phyloP scores from a whole-genome alignment of 2,888 invertebrate genomes.

The Caenorhabditis afra region DNA sequence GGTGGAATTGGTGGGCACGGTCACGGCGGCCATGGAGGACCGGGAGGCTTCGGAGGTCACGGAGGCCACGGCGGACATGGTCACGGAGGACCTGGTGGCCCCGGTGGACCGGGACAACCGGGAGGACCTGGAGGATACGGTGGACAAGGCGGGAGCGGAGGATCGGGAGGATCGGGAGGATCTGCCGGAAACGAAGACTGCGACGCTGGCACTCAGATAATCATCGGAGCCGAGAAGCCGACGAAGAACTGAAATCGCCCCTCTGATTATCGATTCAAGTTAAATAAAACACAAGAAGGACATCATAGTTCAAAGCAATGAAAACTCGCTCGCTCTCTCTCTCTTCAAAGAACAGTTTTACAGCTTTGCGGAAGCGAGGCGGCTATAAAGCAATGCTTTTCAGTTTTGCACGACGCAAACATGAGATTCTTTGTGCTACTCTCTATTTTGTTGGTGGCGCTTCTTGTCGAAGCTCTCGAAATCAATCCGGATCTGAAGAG shows the following conservation, averaged over 20 bases:
- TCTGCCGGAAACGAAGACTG: not conserved
- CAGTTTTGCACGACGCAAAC: not conserved
- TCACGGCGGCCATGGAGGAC: slow-evolving; percentile 17
- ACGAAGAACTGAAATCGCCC: not conserved
- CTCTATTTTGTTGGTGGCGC: not conserved
- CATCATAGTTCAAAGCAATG: slow-evolving; percentile 2
- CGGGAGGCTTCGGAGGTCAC: slow-evolving; percentile 15
- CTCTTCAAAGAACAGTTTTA: not conserved
- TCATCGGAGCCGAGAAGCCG: not conserved
- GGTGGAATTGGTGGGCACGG: slow-evolving; percentile 7
- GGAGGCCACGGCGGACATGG: slow-evolving; percentile 11
- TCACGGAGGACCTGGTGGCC: not conserved
- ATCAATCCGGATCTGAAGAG: not conserved
- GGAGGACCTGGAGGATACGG: slow-evolving; percentile 7
- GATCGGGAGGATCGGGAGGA: not conserved
- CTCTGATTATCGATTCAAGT: not conserved
- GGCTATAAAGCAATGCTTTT: slow-evolving; percentile 5
- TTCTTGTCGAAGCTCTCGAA: not conserved
- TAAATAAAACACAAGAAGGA: too few relatives aligned
- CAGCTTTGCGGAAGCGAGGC: not conserved
- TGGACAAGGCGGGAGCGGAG: slow-evolving; percentile 4
- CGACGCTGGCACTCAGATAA: slow-evolving; percentile 3
- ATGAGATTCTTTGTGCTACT: slow-evolving; percentile 7
- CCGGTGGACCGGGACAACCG: slow-evolving; percentile 2
- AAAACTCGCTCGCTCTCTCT: not conserved